Percentiles rank a stretch among this genome's conserved stretches.
Evolutionary conservation across 2,113 vertebrate species (phyloP).

Genomic region (Callipepla squamata): DNA sequence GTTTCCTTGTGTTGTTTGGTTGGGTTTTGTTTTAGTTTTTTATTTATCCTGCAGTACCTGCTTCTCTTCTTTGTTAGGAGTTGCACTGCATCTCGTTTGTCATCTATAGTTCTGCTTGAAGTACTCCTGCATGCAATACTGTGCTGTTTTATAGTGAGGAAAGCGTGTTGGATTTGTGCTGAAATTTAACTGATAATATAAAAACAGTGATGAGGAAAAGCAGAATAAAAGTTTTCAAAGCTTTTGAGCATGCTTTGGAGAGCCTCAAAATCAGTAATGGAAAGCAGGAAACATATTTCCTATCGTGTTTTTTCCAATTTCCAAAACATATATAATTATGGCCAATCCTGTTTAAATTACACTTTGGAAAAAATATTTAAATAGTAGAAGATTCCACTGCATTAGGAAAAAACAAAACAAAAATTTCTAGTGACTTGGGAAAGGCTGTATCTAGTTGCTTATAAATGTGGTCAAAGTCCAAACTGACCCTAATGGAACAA

Average conservation of each 20-base stretch:
- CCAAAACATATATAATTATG: conserved; percentile 40
- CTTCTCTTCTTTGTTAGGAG: not conserved
- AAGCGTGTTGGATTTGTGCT: not conserved
- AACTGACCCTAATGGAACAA: not conserved
- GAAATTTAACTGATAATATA: not conserved
- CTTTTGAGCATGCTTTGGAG: not conserved
- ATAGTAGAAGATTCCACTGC: conserved; percentile 1
- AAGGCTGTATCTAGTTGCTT: not conserved
- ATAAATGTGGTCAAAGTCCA: not conserved
- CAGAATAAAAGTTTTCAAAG: not conserved
- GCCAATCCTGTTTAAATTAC: conserved; percentile 34
- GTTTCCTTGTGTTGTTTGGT: not conserved
- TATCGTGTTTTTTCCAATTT: not conserved
- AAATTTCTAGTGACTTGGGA: not conserved
- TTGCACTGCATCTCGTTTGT: not conserved
- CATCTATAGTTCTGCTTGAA: not conserved
- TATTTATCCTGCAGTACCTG: not conserved
- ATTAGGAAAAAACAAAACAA: not conserved
- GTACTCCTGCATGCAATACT: not conserved
- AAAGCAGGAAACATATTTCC: conserved; percentile 42
- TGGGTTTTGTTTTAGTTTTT: not conserved
- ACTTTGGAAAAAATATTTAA: conserved; percentile 29
- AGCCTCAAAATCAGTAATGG: not conserved
- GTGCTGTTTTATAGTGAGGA: rapidly evolving
- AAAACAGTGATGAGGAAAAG: not conserved